phyloP scores from a whole-genome alignment of 2,888 invertebrate species.

The Bembecia ichneumoniformis region DNA sequence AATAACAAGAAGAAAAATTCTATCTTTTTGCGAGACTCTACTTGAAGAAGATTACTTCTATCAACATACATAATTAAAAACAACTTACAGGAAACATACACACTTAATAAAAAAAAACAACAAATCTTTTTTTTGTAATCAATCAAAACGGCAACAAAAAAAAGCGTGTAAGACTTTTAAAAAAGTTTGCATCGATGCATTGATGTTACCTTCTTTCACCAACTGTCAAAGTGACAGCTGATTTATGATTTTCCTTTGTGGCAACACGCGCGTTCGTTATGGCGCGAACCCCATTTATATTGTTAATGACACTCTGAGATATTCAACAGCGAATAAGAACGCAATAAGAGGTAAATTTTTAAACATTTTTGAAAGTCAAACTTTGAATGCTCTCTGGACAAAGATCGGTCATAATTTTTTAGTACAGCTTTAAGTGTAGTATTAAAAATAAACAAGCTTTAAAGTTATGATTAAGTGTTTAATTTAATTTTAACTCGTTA shows the following conservation, averaged over 20 bases:
- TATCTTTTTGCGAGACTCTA: too few species aligned
- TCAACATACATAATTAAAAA: too few species aligned
- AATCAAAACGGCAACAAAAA: slow-evolving; percentile 43
- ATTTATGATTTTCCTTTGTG: slow-evolving; percentile 66
- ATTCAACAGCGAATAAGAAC: slow-evolving; percentile 26
- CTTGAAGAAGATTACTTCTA: too few species aligned
- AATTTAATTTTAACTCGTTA: too few species aligned
- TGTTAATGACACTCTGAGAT: slow-evolving; percentile 62
- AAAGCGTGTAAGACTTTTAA: slow-evolving; percentile 40
- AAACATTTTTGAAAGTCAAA: too few species aligned
- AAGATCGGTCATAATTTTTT: too few species aligned
- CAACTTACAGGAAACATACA: too few species aligned
- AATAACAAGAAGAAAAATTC: too few species aligned
- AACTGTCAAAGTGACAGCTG: slow-evolving; percentile 63
- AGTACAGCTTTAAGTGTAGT: too few species aligned
- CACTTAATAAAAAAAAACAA: background rate
- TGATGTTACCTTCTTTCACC: slow-evolving; percentile 62
- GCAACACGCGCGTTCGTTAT: slow-evolving; percentile 57
- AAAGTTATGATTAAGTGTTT: too few species aligned
- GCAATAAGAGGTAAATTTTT: background rate
- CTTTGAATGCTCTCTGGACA: too few species aligned
- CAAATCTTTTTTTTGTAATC: slow-evolving; percentile 42
- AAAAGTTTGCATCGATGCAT: slow-evolving; percentile 66
- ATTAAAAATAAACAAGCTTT: too few species aligned
- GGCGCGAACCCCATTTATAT: slow-evolving; percentile 37